These are phyloP conservation scores for Ectemnius lituratus DNA, from an alignment of 2,888 invertebrate species.

Conservation along the genomic window DNA sequence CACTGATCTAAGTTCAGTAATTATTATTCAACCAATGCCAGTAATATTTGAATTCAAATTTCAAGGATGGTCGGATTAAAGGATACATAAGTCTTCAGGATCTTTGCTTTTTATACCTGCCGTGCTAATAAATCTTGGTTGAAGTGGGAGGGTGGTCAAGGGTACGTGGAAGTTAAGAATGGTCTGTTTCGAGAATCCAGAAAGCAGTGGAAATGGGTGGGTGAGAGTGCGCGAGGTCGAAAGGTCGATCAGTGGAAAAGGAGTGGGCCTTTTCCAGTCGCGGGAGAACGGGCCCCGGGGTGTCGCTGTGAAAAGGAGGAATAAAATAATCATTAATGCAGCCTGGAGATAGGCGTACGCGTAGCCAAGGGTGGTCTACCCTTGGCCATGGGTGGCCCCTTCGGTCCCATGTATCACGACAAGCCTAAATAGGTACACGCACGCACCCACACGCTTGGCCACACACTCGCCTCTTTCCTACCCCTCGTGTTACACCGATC, in stretches of 20 bases:
- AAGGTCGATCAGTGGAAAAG: background rate
- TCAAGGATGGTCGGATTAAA: no score
- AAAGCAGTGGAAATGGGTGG: background rate
- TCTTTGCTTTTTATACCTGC: no score
- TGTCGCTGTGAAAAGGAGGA: constrained; percentile 36
- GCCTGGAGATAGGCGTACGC: constrained; percentile 34
- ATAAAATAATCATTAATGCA: constrained; percentile 61
- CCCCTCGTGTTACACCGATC: constrained; percentile 55
- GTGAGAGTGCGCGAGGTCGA: constrained; percentile 4
- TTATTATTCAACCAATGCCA: no score
- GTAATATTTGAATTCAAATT: no score
- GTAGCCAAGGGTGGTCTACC: constrained; percentile 61
- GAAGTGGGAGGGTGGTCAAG: no score
- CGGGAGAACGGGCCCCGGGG: background rate
- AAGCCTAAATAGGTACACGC: constrained; percentile 52
- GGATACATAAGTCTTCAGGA: no score
- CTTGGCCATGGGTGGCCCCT: constrained; percentile 64
- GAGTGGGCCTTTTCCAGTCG: no score
- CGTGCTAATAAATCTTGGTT: no score
- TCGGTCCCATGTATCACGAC: constrained; percentile 49
- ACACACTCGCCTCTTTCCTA: constrained; percentile 44
- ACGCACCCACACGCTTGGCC: constrained; percentile 35
- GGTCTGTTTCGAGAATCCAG: no score
- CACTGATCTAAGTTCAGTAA: no score
- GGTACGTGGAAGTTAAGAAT: no score